Evolutionary conservation across 1,140 invertebrate genomes (phyloP).

Genomic region (Hydropsyche tenuis): DNA sequence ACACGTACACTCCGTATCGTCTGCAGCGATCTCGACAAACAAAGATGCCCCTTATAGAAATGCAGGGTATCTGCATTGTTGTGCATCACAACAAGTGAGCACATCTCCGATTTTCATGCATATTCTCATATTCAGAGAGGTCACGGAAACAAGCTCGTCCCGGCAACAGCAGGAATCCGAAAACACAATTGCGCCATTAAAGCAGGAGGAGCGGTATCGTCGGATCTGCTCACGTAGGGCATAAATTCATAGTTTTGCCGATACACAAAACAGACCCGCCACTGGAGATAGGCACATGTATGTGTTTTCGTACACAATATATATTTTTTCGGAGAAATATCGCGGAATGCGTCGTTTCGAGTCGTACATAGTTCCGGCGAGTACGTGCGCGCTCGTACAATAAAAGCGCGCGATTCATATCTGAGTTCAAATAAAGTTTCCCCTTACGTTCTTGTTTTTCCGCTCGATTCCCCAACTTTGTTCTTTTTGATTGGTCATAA

Average conservation of each 20-base stretch:
- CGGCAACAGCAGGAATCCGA: not conserved
- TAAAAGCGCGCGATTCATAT: conserved; percentile 35
- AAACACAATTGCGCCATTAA: not conserved
- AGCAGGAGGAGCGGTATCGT: no score
- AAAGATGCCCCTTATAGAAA: not conserved
- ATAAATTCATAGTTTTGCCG: conserved; percentile 12
- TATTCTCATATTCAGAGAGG: not conserved
- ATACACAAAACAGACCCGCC: conserved; percentile 8
- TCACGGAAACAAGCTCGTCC: not conserved
- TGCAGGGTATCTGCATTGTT: not conserved
- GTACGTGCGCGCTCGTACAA: conserved; percentile 19
- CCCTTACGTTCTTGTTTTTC: conserved; percentile 47
- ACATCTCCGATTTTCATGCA: not conserved
- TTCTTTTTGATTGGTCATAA: conserved; percentile 51
- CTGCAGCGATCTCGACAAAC: not conserved
- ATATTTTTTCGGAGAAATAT: no score
- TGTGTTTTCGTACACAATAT: not conserved
- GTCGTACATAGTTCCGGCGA: not conserved
- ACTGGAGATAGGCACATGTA: not conserved
- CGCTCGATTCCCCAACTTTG: conserved; percentile 46
- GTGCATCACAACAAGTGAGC: not conserved
- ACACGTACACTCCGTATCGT: not conserved
- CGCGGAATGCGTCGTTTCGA: not conserved
- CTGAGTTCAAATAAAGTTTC: conserved; percentile 44
- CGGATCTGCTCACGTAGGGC: not conserved